Percentiles rank a stretch among this genome's conserved stretches.
Evolutionary conservation across 2,113 vertebrate genomes (phyloP).

Genomic region (Coreoperca whiteheadi): DNA sequence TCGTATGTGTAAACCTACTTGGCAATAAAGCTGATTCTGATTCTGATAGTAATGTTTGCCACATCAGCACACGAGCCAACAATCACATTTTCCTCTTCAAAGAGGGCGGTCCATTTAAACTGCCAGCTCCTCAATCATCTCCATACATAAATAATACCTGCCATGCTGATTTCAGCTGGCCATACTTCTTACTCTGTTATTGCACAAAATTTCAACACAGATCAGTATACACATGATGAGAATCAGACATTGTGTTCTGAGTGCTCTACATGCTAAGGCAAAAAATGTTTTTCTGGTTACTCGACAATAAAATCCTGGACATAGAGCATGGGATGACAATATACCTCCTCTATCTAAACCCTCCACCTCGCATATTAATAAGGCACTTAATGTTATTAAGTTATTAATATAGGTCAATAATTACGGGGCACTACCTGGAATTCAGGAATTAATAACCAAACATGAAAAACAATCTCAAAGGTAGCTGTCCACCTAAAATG

Average conservation of each 20-base stretch:
- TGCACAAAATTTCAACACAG: not conserved
- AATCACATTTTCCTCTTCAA: not conserved
- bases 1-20: too few species aligned
- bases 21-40: too few species aligned
- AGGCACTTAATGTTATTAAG: too few species aligned
- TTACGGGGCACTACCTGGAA: too few species aligned
- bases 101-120: not conserved
- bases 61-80: not conserved
- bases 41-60: not conserved
- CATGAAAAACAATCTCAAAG: too few species aligned
- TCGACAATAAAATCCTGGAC: not conserved
- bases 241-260: not conserved
- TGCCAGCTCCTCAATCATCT: not conserved
- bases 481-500: too few species aligned
- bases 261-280: not conserved
- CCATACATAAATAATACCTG: not conserved
- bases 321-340: not conserved
- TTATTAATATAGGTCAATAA: too few species aligned
- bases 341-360: not conserved
- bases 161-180: not conserved
- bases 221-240: not conserved
- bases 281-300: not conserved
- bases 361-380: too few species aligned
- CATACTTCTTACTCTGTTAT: not conserved
- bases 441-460: too few species aligned